Base-by-base conservation (phyloP, 2,888 invertebrate genomes). In the Pollenia angustigena region DNA sequence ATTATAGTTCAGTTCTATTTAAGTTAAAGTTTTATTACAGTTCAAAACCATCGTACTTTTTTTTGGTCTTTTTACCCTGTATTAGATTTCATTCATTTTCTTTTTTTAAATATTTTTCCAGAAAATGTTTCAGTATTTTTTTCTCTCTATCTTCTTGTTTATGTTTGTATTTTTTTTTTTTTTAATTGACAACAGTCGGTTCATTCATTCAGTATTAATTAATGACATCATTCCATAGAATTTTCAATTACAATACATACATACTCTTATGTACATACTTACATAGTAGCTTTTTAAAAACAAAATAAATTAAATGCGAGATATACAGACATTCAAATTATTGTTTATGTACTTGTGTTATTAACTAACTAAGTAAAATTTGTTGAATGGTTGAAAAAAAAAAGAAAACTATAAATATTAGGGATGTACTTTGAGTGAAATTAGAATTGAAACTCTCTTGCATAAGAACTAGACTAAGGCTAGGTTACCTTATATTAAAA, bases 141-240 rank as follows among this genome's bases (percentile, higher is more conserved):
- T 12, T 52, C 1, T 16, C 11, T 42, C 8, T 18, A 40, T 54
- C 4, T 12, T 0, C 16, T 1, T 12, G 1, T 14, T 40, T 16
- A 46, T 64, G 44, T 3, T 54, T 1, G 46, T 18, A 4, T 16
- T 44, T 56, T 60, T 75, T 81, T 18, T 2, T 16, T 44, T 56
- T 60, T 75, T 81, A 68, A 76, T 76, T 82, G 68, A 76, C 74
- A 81, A 58, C 56, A 58, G 74, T 58, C 66, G 44, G n/a, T 60
- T 75, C 60, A 80, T 71, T 81, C 81, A 81, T 64, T n/a, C 72
- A 72, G 60, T 68, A 72, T 85, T 85, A 85, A 85, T 85, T 82
- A 85, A 85, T 85, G 85, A 85, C 82, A 85, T 85, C 85, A 85
- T 85, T 85, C 58, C 32, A 56, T 66, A 81, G 64, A 75, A 69